phyloP scores from a whole-genome alignment of 2,888 invertebrate genomes.

The Drymonia ruficornis region DNA sequence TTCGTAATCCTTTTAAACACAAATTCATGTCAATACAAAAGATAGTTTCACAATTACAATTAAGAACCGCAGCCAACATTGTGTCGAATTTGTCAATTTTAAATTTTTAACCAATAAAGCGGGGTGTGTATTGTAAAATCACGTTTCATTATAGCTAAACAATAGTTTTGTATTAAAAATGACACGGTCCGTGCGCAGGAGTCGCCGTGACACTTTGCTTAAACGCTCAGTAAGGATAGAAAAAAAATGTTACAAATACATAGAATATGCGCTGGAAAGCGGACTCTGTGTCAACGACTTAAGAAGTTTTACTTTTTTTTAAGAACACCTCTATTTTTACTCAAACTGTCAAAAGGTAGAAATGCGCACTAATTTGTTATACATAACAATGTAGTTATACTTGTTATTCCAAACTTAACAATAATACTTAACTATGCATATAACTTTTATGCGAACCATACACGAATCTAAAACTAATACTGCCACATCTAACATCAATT shows the following conservation, averaged over 20 bases:
- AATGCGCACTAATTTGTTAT: too few relatives aligned
- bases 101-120: slow-evolving; percentile 25
- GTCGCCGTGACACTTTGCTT: slow-evolving; percentile 34
- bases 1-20: background rate
- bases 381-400: too few relatives aligned
- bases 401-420: background rate
- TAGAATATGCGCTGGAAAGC: too few relatives aligned
- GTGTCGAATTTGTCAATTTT: slow-evolving; percentile 24
- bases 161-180: slow-evolving; percentile 41
- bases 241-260: slow-evolving; percentile 10
- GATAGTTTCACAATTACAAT: slow-evolving; percentile 11
- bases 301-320: too few relatives aligned
- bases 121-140: slow-evolving; percentile 32
- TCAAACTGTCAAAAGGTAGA: too few relatives aligned
- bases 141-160: slow-evolving; percentile 40
- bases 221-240: slow-evolving; percentile 25
- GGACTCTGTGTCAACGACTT: too few relatives aligned
- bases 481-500: slow-evolving; percentile 57
- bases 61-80: slow-evolving; percentile 6
- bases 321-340: too few relatives aligned
- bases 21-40: background rate
- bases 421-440: slow-evolving; percentile 5
- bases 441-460: slow-evolving; percentile 40
- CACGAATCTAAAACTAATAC: slow-evolving; percentile 47
- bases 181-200: slow-evolving; percentile 37